phyloP scores from a whole-genome alignment of 2,888 invertebrate species.

The Villa cingulata region DNA sequence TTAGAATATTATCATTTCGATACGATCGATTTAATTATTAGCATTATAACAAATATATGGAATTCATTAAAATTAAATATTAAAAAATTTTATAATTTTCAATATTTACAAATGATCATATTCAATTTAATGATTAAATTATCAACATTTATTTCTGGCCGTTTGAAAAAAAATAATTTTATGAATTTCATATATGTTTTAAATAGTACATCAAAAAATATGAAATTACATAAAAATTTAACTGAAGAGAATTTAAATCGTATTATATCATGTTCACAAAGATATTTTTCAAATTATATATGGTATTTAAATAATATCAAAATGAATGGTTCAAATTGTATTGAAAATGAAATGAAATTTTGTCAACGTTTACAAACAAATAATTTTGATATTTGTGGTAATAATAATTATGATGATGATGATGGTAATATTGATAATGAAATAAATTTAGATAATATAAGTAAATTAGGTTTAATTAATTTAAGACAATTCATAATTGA shows the following conservation, averaged over 20 bases:
- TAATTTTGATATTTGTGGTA: too few species aligned
- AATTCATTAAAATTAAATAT: slow-evolving; percentile 26
- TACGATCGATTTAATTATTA: slow-evolving; percentile 31
- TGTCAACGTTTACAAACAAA: slow-evolving; percentile 19
- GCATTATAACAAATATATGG: slow-evolving; percentile 31
- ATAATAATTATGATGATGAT: too few species aligned
- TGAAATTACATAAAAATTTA: slow-evolving; percentile 19
- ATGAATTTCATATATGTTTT: slow-evolving; percentile 28
- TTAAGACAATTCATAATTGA: slow-evolving; percentile 17
- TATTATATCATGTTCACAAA: slow-evolving; percentile 25
- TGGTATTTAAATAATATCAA: slow-evolving; percentile 23
- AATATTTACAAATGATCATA: slow-evolving; percentile 22
- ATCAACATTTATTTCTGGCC: slow-evolving; percentile 25
- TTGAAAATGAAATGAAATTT: slow-evolving; percentile 20
- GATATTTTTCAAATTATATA: slow-evolving; percentile 22
- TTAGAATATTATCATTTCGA: slow-evolving; percentile 34
- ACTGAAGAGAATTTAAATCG: slow-evolving; percentile 19
- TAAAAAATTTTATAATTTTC: slow-evolving; percentile 23
- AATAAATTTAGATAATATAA: slow-evolving; percentile 5
- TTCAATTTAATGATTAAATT: slow-evolving; percentile 25
- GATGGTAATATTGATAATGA: too few species aligned
- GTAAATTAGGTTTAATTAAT: slow-evolving; percentile 13
- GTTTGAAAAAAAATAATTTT: slow-evolving; percentile 24
- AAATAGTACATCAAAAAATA: slow-evolving; percentile 22
- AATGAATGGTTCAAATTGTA: slow-evolving; percentile 22